A percentile compares a stretch with the other conserved stretches of the same genome.
Evolutionary conservation across 2,888 invertebrate species (phyloP).

Genomic region (Celastrina argiolus): DNA sequence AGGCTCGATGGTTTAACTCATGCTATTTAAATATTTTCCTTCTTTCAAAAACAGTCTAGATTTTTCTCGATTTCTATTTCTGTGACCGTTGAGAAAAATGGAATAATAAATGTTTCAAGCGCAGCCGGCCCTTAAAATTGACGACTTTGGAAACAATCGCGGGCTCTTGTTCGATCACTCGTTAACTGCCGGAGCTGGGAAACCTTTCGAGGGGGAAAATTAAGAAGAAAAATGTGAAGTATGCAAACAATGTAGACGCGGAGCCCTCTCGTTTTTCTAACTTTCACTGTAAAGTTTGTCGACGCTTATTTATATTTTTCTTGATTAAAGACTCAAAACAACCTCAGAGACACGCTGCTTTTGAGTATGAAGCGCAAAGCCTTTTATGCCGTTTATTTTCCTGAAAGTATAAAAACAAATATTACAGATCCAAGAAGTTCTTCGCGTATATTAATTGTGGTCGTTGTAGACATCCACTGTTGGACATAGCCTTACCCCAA

Average conservation of each 20-base stretch:
- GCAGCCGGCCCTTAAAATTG: constrained; percentile 25
- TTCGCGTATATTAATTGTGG: no score
- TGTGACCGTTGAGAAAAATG: constrained; percentile 17
- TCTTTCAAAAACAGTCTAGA: background rate
- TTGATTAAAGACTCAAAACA: constrained; percentile 18
- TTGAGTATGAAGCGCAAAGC: background rate
- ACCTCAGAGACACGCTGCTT: background rate
- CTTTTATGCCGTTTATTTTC: background rate
- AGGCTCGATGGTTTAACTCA: background rate
- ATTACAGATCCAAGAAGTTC: constrained; percentile 15
- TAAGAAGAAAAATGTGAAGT: constrained; percentile 36
- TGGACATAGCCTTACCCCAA: no score
- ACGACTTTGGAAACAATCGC: constrained; percentile 29
- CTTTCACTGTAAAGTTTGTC: constrained; percentile 25
- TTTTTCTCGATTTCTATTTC: background rate
- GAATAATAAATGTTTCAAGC: constrained; percentile 24
- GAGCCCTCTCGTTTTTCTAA: constrained; percentile 29
- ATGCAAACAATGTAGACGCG: constrained; percentile 38
- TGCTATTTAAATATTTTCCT: background rate
- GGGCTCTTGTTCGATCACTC: constrained; percentile 30
- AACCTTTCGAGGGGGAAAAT: constrained; percentile 38
- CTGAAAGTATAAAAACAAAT: background rate
- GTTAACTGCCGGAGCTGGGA: constrained; percentile 33
- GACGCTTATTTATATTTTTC: constrained; percentile 24
- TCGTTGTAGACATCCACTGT: no score